Evolutionary conservation across 2,113 vertebrate species (phyloP), one percentile per base, ranked within the genome.

Genomic region (Aphelocoma coerulescens): DNA sequence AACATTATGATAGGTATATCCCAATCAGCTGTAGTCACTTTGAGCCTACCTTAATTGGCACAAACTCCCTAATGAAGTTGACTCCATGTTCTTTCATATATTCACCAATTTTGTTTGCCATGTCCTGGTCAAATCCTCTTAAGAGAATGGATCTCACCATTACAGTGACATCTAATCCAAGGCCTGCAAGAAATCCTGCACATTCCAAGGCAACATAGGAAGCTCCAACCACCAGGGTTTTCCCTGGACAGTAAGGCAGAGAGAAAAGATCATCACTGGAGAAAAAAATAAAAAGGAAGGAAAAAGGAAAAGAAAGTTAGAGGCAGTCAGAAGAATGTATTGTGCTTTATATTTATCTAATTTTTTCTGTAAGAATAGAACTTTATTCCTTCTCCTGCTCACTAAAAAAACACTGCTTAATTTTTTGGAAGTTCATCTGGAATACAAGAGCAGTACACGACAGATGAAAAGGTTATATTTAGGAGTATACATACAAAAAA

Each of bases 261-360:
- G 98, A 98, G 96, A 99, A 98, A 48, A 99, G 97, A 43, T 99
- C 98, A 89, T 99, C 98, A 68, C 98, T 99, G 93, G 78, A 13
- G n/a, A 59, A 18, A 35, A 88, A 11, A 16, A 28, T 33, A 61
- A 51, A 57, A 74, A 24, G 24, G 16, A 13, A 3, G 13, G 5
- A 5, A 17, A 85, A 88, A 30, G 30, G 23, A 33, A 76, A 82
- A 87, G 16, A 22, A 80, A 61, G 39, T 77, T 43, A 79, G 57
- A 85, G 26, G 22, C 27, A 81, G 52, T 7, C 15, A 37, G 12
- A 84, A 77, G 17, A 85, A n/a, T 26, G 6, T 10, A 35, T 24
- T 82, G 30, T 32, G 11, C 6, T 88, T 82, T 48, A 22, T 18
- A 69, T 33, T 88, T 62, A 33, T n/a, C 37, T 77, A 24, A 2